phyloP scores from a whole-genome alignment of 1,140 invertebrate genomes.

The Phortica variegata region DNA sequence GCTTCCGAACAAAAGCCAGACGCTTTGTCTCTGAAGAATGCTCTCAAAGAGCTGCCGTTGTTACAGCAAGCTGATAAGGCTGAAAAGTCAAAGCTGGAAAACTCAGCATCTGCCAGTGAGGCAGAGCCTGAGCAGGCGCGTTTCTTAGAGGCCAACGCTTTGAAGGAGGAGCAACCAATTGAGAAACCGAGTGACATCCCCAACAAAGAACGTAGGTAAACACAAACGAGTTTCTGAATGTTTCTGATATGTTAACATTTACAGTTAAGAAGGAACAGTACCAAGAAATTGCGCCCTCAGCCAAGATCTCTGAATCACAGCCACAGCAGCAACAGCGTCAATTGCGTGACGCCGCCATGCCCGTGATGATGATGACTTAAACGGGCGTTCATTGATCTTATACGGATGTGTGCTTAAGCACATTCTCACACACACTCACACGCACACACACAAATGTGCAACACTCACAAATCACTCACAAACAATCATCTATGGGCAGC shows the following conservation, averaged over 20 bases:
- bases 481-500: slow-evolving; percentile 31
- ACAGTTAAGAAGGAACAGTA: too few relatives aligned
- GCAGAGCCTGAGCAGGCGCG: background rate
- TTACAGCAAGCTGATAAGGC: too few relatives aligned
- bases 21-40: background rate
- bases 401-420: slow-evolving; percentile 10
- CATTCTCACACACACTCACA: slow-evolving; percentile 8
- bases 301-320: too few relatives aligned
- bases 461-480: slow-evolving; percentile 4
- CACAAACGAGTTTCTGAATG: too few relatives aligned
- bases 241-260: too few relatives aligned
- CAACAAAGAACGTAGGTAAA: too few relatives aligned
- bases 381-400: slow-evolving; percentile 22
- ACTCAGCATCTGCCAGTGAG: too few relatives aligned
- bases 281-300: slow-evolving; percentile 11
- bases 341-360: slow-evolving; percentile 6
- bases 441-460: slow-evolving; percentile 2
- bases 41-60: slow-evolving; percentile 1
- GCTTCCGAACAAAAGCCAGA: background rate
- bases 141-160: slow-evolving; percentile 5
- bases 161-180: slow-evolving; percentile 1
- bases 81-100: too few relatives aligned
- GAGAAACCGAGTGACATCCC: too few relatives aligned
- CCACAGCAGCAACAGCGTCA: slow-evolving; percentile 17
- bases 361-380: too few relatives aligned